phyloP scores from a whole-genome alignment of 2,797 vertebrate genomes.

The Urophycis tenuis region DNA sequence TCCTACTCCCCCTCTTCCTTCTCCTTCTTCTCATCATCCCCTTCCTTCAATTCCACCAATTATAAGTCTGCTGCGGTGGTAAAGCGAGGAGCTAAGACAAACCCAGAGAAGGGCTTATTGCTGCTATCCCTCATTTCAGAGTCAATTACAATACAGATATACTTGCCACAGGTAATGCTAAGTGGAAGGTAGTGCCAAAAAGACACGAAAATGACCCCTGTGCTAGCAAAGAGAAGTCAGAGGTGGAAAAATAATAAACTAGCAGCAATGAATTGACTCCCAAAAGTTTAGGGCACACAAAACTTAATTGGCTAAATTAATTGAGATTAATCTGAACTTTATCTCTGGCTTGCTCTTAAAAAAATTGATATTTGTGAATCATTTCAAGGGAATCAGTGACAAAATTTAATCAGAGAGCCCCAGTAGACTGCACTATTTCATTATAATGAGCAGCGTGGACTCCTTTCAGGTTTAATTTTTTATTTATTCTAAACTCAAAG shows the following conservation, averaged over 20 bases:
- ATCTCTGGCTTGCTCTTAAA: conserved; percentile 9
- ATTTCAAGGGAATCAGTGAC: conserved; percentile 34
- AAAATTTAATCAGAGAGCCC: conserved; percentile 29
- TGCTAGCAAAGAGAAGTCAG: too few relatives aligned
- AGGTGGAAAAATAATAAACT: not conserved
- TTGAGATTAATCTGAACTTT: conserved; percentile 2
- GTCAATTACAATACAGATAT: conserved; percentile 47
- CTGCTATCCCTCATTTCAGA: conserved; percentile 60
- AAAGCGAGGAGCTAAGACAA: conserved; percentile 51
- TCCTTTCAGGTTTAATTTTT: conserved; percentile 27
- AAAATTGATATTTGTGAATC: conserved; percentile 14
- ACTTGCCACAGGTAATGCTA: conserved; percentile 41
- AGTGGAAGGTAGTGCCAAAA: conserved; percentile 15
- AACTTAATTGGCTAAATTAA: not conserved
- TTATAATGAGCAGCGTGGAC: conserved; percentile 52
- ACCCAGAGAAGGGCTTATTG: too few relatives aligned
- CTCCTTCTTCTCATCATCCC: too few relatives aligned
- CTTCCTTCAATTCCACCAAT: too few relatives aligned
- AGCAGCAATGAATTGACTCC: not conserved
- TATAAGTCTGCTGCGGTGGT: conserved; percentile 28
- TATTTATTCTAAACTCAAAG: conserved; percentile 39
- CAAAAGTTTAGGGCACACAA: conserved; percentile 6
- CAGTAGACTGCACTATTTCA: too few relatives aligned
- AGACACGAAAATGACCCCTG: not conserved
- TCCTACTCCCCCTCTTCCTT: too few relatives aligned